phyloP scores from a whole-genome alignment of 2,888 invertebrate species.

The Emmelina monodactyla region DNA sequence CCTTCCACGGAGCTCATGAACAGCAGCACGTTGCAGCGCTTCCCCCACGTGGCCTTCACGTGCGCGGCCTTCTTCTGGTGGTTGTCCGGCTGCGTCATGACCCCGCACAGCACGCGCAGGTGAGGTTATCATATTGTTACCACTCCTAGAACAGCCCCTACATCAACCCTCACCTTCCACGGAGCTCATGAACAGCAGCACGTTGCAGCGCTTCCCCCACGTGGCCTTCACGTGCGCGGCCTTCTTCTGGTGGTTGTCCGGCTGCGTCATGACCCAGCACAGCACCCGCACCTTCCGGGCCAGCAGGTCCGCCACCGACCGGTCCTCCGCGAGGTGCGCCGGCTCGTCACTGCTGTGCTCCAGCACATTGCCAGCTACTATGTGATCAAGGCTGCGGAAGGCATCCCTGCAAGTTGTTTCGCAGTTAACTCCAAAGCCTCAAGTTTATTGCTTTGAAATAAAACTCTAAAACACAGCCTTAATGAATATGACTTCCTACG shows the following conservation, averaged over 20 bases:
- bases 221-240: slow-evolving; percentile 94
- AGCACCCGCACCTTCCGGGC: slow-evolving; percentile 82
- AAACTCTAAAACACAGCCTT: too few relatives aligned
- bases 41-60: slow-evolving; percentile 96
- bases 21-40: slow-evolving; percentile 84
- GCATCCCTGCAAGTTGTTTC: slow-evolving; percentile 33
- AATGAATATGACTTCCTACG: too few relatives aligned
- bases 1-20: slow-evolving; percentile 87
- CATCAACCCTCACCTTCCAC: slow-evolving; percentile 63
- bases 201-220: slow-evolving; percentile 94
- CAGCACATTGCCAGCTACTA: slow-evolving; percentile 30
- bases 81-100: slow-evolving; percentile 93
- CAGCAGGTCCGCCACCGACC: slow-evolving; percentile 73
- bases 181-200: slow-evolving; percentile 87
- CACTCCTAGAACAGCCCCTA: too few relatives aligned
- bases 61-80: slow-evolving; percentile 90
- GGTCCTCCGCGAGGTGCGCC: slow-evolving; percentile 75
- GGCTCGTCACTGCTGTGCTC: slow-evolving; percentile 67
- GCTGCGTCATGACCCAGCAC: slow-evolving; percentile 98
- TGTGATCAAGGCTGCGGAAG: slow-evolving; percentile 33
- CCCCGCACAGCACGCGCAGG: slow-evolving; percentile 94
- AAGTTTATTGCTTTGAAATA: too few relatives aligned
- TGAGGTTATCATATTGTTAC: too few relatives aligned
- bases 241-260: slow-evolving; percentile 86
- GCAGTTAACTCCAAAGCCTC: too few relatives aligned